Evolutionary conservation across 2,113 vertebrate species (phyloP).

Genomic region (Coptodon rendalli): DNA sequence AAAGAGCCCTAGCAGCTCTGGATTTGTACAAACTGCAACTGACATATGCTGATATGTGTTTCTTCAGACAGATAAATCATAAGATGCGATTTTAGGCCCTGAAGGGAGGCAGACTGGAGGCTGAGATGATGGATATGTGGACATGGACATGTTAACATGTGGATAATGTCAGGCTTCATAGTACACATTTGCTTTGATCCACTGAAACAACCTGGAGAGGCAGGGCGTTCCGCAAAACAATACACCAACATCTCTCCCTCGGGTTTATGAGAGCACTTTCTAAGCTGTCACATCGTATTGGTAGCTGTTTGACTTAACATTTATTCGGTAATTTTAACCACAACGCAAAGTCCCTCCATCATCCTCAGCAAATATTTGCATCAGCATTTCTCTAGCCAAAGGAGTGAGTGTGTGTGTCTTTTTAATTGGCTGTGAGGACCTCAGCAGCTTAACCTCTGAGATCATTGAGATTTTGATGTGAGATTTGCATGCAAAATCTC

Average conservation of each 20-base stretch:
- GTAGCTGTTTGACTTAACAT: slow-evolving; percentile 11
- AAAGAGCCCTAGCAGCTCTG: slow-evolving; percentile 21
- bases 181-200: slow-evolving; percentile 42
- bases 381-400: slow-evolving; percentile 15
- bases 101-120: neutral
- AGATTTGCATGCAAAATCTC: slow-evolving; percentile 15
- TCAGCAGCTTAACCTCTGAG: slow-evolving; percentile 18
- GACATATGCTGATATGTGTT: slow-evolving; percentile 4
- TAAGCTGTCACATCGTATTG: neutral
- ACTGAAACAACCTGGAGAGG: slow-evolving; percentile 1
- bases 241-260: neutral
- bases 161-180: slow-evolving; percentile 44
- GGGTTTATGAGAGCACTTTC: neutral
- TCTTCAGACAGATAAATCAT: slow-evolving; percentile 4
- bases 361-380: slow-evolving; percentile 15
- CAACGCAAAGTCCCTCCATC: neutral
- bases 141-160: neutral
- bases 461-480: slow-evolving; percentile 24
- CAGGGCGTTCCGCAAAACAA: neutral
- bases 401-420: neutral
- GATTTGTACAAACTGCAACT: neutral
- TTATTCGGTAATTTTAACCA: slow-evolving; percentile 21
- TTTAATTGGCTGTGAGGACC: slow-evolving; percentile 27
- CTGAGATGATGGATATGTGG: neutral
- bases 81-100: neutral